These are phyloP conservation scores for Drosophila nr. medialis DNA, from an alignment of 2,888 invertebrate species.

Conservation along the genomic window DNA sequence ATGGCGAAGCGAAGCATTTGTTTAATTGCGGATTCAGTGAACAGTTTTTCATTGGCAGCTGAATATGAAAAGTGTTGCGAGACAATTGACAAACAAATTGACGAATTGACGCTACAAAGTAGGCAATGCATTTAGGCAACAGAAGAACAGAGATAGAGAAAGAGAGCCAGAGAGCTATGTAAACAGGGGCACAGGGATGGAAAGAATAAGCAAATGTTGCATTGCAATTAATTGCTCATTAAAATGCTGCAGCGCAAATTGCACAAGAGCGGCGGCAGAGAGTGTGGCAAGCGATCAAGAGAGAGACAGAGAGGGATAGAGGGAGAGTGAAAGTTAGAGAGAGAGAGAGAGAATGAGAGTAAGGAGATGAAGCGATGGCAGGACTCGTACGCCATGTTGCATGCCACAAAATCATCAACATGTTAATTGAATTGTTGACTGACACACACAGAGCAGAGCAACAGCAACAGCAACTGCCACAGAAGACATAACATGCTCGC, in stretches of 20 bases:
- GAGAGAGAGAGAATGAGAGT: background rate
- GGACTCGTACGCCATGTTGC: slow-evolving; percentile 70
- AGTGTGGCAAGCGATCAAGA: background rate
- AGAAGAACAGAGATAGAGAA: background rate
- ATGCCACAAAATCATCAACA: slow-evolving; percentile 82
- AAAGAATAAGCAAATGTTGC: slow-evolving; percentile 10
- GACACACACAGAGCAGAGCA: slow-evolving; percentile 63
- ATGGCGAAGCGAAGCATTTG: slow-evolving; percentile 46
- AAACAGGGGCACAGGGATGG: background rate
- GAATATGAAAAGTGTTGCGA: slow-evolving; percentile 48
- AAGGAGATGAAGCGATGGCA: slow-evolving; percentile 15
- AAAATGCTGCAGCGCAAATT: slow-evolving; percentile 61
- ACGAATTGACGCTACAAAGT: slow-evolving; percentile 64
- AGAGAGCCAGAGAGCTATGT: background rate
- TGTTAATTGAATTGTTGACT: slow-evolving; percentile 84
- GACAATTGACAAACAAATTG: slow-evolving; percentile 69
- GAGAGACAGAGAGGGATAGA: background rate
- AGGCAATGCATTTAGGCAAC: slow-evolving; percentile 22
- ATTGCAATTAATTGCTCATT: slow-evolving; percentile 80
- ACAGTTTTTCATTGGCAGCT: slow-evolving; percentile 13
- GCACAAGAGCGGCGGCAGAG: slow-evolving; percentile 9
- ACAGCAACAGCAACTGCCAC: slow-evolving; percentile 10
- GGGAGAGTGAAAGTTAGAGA: background rate
- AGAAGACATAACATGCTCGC: slow-evolving; percentile 31
- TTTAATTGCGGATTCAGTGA: slow-evolving; percentile 60